phyloP scores from a whole-genome alignment of 2,797 vertebrate species.

The Spinibarbus caldwelli region DNA sequence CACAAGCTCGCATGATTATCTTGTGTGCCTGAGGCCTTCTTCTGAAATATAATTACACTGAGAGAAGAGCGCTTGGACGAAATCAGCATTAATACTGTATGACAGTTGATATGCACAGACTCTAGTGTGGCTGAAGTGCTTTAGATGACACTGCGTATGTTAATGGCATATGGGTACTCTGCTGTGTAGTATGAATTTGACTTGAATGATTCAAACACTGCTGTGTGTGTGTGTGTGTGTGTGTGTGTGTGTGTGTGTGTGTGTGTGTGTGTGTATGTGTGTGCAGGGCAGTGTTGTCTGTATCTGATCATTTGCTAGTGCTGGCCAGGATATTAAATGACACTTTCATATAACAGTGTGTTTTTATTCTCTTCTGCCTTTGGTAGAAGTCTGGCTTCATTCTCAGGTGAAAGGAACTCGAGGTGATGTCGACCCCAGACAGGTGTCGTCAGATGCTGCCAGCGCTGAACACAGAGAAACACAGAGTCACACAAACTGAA shows the following conservation, averaged over 20 bases:
- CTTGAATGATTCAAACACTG: background rate
- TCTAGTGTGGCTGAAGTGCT: background rate
- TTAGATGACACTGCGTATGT: background rate
- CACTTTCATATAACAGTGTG: slow-evolving; percentile 85
- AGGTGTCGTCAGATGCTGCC: slow-evolving; percentile 85
- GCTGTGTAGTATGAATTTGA: background rate
- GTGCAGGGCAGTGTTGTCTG: slow-evolving; percentile 12
- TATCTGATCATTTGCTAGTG: background rate
- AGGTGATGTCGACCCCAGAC: slow-evolving; percentile 86
- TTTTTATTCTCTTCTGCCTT: slow-evolving; percentile 79
- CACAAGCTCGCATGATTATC: background rate
- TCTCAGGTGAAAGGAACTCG: slow-evolving; percentile 83
- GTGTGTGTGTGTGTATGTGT: background rate
- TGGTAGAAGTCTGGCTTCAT: slow-evolving; percentile 83
- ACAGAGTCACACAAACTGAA: background rate
- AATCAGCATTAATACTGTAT: slow-evolving; percentile 17
- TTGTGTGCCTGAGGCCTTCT: background rate
- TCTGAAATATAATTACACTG: slow-evolving; percentile 14
- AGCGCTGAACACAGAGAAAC: slow-evolving; percentile 76
- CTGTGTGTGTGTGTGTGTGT: no score
- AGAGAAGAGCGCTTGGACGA: no score
- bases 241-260: no score
- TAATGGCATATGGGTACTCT: background rate
- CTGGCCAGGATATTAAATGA: slow-evolving; percentile 77
- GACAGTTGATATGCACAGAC: background rate